Conservation (phyloP, 2,888 invertebrate species). For the Sphaerophoria taeniata region DNA sequence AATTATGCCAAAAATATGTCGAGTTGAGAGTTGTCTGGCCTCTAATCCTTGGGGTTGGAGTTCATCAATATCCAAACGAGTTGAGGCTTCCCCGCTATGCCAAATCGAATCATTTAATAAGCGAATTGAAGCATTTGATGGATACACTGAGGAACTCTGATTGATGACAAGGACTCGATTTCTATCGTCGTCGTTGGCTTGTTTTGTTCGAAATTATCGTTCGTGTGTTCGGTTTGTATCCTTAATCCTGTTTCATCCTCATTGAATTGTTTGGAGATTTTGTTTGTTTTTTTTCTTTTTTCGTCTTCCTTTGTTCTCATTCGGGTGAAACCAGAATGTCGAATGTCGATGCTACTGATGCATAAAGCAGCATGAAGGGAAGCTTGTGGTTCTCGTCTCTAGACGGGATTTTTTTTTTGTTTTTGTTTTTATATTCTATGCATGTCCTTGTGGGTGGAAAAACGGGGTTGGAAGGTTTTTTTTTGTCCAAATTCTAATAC, state of each 20-base stretch:
- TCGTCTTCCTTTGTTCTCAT: conserved; percentile 46
- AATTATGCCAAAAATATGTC: no score
- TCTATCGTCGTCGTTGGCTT: background rate
- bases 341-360: conserved; percentile 56
- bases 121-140: conserved; percentile 70
- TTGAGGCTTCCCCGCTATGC: conserved; percentile 25
- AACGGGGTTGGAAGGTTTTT: conserved; percentile 2
- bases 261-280: background rate
- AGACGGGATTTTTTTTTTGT: conserved; percentile 12
- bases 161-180: conserved; percentile 59
- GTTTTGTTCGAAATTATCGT: background rate
- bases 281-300: conserved; percentile 19
- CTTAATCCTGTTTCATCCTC: conserved; percentile 46
- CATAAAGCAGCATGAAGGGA: conserved; percentile 24
- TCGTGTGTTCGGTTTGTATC: background rate
- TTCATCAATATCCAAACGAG: conserved; percentile 1
- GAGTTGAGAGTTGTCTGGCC: background rate
- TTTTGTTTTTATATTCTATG: conserved; percentile 1
- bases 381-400: conserved; percentile 52
- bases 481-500: background rate
- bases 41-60: background rate
- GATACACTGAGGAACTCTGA: conserved; percentile 65
- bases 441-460: background rate
- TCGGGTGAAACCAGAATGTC: conserved; percentile 47
- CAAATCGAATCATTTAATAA: conserved; percentile 73